Base-by-base conservation (phyloP, 2,113 vertebrate genomes). In the Podocnemis expansa region DNA sequence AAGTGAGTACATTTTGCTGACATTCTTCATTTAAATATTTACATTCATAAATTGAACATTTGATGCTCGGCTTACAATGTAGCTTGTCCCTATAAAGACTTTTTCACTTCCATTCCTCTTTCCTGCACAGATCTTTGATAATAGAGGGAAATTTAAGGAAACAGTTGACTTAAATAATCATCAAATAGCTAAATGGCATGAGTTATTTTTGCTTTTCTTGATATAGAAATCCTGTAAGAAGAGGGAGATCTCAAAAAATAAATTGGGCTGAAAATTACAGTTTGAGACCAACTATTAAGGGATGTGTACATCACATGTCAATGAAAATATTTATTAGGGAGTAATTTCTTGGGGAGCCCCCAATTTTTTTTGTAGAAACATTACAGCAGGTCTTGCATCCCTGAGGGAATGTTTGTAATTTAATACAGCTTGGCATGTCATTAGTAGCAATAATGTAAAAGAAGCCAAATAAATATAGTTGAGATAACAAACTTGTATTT, bases 1-100 rank as follows among this genome's bases (percentile, higher is more conserved):
- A 99, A 99, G 99, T 99, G 98, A 98, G 99, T 98, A 78, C 25
- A 3, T 10, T 9, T 90, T 91, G 0, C 16, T 85, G 41, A 29
- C 51, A 51, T 80, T 80, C 87, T 1, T 2, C 10, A 6, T 81
- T 78, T 25, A 12, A 80, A 10, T 52, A 47, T 91, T 91, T 95
- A 25, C 21, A 75, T 3, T 70, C 34, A 43, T 87, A 14, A 4
- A 24, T 86, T 75, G 6, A 0, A 60, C 84, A 84, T 55, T 91
- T 89, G 67, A 43, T 7, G 31, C 80, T 60, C 70, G 38, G 55
- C 80, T 1, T 1, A 10, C 45, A 11, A 5, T 55, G 38, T 67
- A 67, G 17, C 58, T 4, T 29, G 67, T 63, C 79, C 31, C 58
- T 0, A 2, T 75, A 5, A 6, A 1, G 14, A 11, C 73, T 91